Base-by-base conservation (phyloP, 2,113 vertebrate genomes). In the Mionectes macconnelli region DNA sequence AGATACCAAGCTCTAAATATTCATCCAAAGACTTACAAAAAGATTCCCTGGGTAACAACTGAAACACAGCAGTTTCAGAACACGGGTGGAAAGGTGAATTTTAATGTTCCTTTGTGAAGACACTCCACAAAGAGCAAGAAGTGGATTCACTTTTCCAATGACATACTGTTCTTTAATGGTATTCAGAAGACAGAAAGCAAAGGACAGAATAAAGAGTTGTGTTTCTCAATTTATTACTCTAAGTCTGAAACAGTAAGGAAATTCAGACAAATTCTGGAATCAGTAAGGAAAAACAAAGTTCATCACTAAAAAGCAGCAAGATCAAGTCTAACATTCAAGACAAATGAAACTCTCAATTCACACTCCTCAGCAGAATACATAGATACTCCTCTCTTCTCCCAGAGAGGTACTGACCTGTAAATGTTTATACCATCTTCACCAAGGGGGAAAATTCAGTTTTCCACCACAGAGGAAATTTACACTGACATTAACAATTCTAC, bases 341-440 rank as follows among this genome's bases (percentile, higher is more conserved):
- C 28, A 84, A 60, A 55, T 44, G 20, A n/a, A 79, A 35, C 44
- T 64, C 9, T 56, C 22, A 50, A 39, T 89, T 81, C 57, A 85
- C 72, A 52, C 19, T 92, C 67, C 73, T 53, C 89, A 62, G 67
- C 35, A 95, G 93, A 94, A 79, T 73, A 97, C 47, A 62, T 30
- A 96, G 95, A 57, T 87, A 79, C 30, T 87, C 56, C 62, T 62
- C 33, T 14, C 50, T 90, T 73, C 31, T 83, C 84, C 80, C 68
- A 78, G 47, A 74, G 42, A 82, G 23, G 25, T 27, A 67, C 2
- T 62, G 50, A 40, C 16, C 19, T 45, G 3, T 59, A 76, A 79
- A 69, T 40, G 18, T 81, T 96, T 94, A 88, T 24, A 72, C 2
- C 9, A 31, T 31, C 35, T 59, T 62, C 42, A 55, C 56, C 66